These are phyloP conservation scores for Harpegnathos saltator DNA, from an alignment of 1,140 invertebrate genomes.

Conservation along the genomic window DNA sequence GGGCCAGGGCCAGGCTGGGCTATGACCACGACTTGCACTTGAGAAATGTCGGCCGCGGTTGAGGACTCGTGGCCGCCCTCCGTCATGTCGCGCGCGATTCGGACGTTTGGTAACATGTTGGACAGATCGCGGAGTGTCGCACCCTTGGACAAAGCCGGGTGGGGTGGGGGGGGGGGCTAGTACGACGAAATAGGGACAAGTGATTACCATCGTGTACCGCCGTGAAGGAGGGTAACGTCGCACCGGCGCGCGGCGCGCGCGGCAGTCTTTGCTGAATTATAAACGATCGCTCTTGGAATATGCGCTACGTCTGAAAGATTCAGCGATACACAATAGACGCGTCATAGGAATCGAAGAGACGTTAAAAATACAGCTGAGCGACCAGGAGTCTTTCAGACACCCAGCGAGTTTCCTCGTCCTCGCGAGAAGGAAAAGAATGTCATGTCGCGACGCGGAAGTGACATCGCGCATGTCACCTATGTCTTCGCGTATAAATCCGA, in stretches of 20 bases:
- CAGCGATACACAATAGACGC: neutral
- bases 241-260: no score
- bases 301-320: neutral
- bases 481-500: neutral
- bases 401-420: neutral
- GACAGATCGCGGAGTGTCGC: slow-evolving; percentile 33
- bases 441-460: neutral
- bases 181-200: neutral
- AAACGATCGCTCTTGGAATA: neutral
- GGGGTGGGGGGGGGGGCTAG: no score
- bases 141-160: slow-evolving; percentile 1
- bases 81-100: slow-evolving; percentile 39
- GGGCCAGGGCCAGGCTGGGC: neutral
- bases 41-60: slow-evolving; percentile 59
- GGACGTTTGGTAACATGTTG: slow-evolving; percentile 26
- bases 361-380: neutral
- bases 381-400: neutral
- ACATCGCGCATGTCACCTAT: neutral
- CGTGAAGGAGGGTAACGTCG: slow-evolving; percentile 10
- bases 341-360: neutral
- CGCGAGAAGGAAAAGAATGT: neutral
- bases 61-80: slow-evolving; percentile 26
- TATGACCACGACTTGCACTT: slow-evolving; percentile 31
- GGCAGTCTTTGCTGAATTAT: neutral
- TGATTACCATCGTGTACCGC: neutral